phyloP scores from a whole-genome alignment of 2,113 vertebrate genomes.

The Lagopus leucura region DNA sequence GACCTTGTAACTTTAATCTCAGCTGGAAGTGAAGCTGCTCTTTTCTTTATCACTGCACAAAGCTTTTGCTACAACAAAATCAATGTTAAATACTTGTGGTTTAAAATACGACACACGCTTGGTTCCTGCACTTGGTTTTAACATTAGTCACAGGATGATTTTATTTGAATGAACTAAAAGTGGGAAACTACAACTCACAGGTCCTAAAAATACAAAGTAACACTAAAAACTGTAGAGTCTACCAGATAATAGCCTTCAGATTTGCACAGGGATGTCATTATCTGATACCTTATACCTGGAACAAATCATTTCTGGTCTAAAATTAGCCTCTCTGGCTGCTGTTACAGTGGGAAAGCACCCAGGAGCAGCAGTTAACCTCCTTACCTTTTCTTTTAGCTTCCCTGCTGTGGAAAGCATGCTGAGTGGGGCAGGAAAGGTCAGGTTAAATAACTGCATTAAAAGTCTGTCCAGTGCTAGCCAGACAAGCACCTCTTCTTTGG shows the following conservation, averaged over 20 bases:
- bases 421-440: not conserved
- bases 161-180: slow-evolving; percentile 29
- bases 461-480: not conserved
- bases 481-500: not conserved
- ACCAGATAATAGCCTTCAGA: not conserved
- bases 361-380: not conserved
- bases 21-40: not conserved
- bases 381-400: not conserved
- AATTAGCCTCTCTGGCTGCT: not conserved
- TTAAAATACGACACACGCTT: not conserved
- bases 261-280: not conserved
- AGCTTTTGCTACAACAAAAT: slow-evolving; percentile 24
- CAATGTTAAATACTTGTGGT: not conserved
- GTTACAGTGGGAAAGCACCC: not conserved
- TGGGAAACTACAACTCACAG: not conserved
- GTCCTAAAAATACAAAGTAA: not conserved
- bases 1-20: slow-evolving; percentile 14
- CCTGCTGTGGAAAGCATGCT: not conserved
- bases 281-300: not conserved
- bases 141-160: not conserved
- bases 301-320: not conserved
- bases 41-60: not conserved
- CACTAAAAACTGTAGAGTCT: not conserved
- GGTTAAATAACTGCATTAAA: not conserved
- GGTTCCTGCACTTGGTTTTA: not conserved